These are phyloP conservation scores for Aeoliscus strigatus DNA, from an alignment of 2,797 vertebrate genomes.

Conservation along the genomic window DNA sequence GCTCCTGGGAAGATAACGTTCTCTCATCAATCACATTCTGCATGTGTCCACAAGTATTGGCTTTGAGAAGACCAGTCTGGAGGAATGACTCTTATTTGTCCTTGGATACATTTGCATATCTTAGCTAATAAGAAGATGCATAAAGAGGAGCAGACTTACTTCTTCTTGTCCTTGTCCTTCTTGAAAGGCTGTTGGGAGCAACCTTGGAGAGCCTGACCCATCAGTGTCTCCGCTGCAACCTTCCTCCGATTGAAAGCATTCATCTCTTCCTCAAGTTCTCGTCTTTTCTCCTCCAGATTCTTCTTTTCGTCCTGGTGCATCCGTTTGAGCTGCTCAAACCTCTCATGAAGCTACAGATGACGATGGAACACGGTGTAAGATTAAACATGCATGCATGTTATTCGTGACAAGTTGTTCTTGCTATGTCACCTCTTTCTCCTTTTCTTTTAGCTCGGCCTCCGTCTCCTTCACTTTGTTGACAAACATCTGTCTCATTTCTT, in stretches of 20 bases:
- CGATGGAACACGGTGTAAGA: conserved; percentile 5
- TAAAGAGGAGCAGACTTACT: conserved; percentile 76
- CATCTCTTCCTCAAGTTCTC: conserved; percentile 92
- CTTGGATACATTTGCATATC: conserved; percentile 9
- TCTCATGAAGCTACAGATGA: conserved; percentile 85
- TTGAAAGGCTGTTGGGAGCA: conserved; percentile 82
- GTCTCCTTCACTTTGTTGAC: conserved; percentile 98
- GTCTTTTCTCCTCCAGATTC: conserved; percentile 90
- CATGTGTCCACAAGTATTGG: conserved; percentile 5
- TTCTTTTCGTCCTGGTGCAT: conserved; percentile 94
- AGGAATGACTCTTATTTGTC: conserved; percentile 14
- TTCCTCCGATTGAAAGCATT: conserved; percentile 89
- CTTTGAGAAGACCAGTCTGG: conserved; percentile 3
- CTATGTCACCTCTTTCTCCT: conserved; percentile 85
- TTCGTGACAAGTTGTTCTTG: neutral
- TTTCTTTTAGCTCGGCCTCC: conserved; percentile 92
- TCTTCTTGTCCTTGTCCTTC: conserved; percentile 97
- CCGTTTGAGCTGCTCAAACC: conserved; percentile 92
- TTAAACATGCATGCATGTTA: neutral
- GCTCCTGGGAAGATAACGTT: conserved; percentile 52
- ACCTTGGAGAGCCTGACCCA: conserved; percentile 86
- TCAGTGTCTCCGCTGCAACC: conserved; percentile 88
- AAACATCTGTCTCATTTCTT: conserved; percentile 98
- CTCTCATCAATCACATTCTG: conserved; percentile 50
- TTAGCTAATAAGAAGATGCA: neutral